Evolutionary conservation across 2,113 vertebrate genomes (phyloP).

Genomic region (Asarcornis scutulata): DNA sequence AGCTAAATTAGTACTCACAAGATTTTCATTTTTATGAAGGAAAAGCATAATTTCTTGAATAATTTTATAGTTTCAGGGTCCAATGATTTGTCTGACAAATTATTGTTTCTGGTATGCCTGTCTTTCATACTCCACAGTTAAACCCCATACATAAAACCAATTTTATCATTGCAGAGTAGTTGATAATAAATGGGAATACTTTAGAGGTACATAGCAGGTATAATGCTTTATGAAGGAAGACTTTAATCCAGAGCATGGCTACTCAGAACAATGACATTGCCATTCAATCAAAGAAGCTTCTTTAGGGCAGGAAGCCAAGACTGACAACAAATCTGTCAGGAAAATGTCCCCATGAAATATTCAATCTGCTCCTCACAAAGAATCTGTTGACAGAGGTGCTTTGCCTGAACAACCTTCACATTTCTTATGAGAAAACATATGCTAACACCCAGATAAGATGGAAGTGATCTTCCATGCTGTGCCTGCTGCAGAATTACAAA

Average conservation of each 20-base stretch:
- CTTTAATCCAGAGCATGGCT: background rate
- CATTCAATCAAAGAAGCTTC: conserved; percentile 1
- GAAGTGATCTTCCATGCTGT: conserved; percentile 9
- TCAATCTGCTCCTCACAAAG: conserved; percentile 66
- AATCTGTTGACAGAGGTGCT: conserved; percentile 52
- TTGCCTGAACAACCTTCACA: conserved; percentile 54
- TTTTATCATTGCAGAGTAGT: background rate
- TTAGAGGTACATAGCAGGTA: background rate
- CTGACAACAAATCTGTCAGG: conserved; percentile 51
- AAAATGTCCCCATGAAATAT: conserved; percentile 66
- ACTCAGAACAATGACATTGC: conserved; percentile 45
- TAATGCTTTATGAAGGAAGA: background rate
- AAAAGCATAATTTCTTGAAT: background rate
- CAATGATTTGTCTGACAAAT: conserved; percentile 3
- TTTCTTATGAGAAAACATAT: conserved; percentile 57
- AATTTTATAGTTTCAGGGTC: background rate
- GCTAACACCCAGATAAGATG: conserved; percentile 23
- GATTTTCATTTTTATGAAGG: background rate
- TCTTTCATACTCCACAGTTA: background rate
- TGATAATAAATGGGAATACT: background rate
- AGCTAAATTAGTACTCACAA: background rate
- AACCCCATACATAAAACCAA: background rate
- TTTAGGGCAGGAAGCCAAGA: conserved; percentile 55
- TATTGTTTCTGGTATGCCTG: background rate
- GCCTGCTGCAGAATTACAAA: conserved; percentile 34